A percentile compares a stretch with the other conserved stretches of the same genome.
phyloP scores from a whole-genome alignment of 2,888 invertebrate genomes.

The Nebria brevicollis region DNA sequence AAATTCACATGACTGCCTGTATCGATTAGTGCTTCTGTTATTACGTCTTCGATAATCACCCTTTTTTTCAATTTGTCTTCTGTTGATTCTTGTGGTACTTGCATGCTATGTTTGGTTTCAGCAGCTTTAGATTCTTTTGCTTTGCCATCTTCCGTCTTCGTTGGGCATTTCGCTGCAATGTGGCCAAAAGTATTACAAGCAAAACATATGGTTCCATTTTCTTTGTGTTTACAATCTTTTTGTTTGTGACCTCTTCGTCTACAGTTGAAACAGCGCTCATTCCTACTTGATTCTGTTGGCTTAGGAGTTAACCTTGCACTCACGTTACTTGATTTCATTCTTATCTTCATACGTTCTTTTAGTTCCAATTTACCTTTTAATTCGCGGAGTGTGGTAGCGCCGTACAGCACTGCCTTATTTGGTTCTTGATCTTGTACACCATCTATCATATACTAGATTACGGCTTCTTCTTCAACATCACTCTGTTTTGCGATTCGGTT shows the following conservation, averaged over 20 bases:
- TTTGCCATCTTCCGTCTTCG: background rate
- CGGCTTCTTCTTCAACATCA: slow-evolving; percentile 7
- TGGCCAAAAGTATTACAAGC: slow-evolving; percentile 44
- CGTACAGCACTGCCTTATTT: background rate
- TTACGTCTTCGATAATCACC: background rate
- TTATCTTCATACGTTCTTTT: background rate
- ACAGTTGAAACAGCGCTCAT: slow-evolving; percentile 24
- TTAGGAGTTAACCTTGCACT: background rate
- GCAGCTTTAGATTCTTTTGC: background rate
- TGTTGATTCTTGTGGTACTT: no score
- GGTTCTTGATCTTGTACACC: slow-evolving; percentile 25
- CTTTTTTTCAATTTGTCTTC: background rate
- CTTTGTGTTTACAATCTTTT: slow-evolving; percentile 19
- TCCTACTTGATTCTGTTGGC: background rate
- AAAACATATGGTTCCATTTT: slow-evolving; percentile 42
- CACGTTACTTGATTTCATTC: no score
- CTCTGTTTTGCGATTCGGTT: slow-evolving; percentile 25
- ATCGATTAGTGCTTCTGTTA: background rate
- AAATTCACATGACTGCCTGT: slow-evolving; percentile 16
- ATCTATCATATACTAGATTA: slow-evolving; percentile 27
- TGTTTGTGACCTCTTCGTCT: slow-evolving; percentile 9
- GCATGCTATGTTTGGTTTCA: no score
- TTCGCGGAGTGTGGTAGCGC: slow-evolving; percentile 2
- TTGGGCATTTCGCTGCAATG: slow-evolving; percentile 22
- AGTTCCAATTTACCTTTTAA: slow-evolving; percentile 8